These are phyloP conservation scores for Gymnobelideus leadbeateri DNA, from an alignment of 2,113 vertebrate genomes.

Conservation along the genomic window DNA sequence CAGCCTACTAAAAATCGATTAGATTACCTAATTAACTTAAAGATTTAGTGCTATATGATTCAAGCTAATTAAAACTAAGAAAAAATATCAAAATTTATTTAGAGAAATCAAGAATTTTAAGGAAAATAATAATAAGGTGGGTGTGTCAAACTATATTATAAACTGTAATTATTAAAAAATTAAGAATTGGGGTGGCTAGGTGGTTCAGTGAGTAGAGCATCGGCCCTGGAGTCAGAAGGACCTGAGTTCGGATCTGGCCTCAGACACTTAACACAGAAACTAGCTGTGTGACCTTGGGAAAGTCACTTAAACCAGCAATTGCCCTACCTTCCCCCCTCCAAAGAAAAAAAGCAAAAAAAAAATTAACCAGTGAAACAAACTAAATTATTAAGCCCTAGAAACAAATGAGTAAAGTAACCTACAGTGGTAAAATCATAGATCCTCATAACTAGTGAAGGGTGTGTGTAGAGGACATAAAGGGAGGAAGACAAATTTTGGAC, in stretches of 20 bases:
- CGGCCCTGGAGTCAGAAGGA: no score
- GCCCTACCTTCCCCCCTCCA: no score
- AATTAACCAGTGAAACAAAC: not conserved
- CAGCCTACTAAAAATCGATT: not conserved
- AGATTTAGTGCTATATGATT: not conserved
- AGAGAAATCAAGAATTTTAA: not conserved
- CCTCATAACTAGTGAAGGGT: not conserved
- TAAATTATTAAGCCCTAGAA: not conserved
- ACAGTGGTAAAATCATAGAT: not conserved
- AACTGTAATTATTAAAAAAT: not conserved
- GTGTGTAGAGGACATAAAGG: not conserved
- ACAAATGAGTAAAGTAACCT: not conserved
- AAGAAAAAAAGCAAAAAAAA: no score
- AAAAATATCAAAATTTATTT: not conserved
- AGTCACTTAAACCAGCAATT: no score
- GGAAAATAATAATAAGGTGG: not conserved
- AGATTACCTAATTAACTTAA: not conserved
- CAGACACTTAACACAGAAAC: no score
- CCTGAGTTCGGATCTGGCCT: no score
- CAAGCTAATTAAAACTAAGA: not conserved
- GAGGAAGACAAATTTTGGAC: not conserved
- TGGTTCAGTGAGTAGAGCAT: no score
- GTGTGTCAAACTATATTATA: not conserved
- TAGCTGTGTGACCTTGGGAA: no score
- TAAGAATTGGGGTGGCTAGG: no score